A percentile compares a stretch with the other conserved stretches of the same genome.
phyloP scores from a whole-genome alignment of 1,140 invertebrate genomes.

The Drosophila aff. region DNA sequence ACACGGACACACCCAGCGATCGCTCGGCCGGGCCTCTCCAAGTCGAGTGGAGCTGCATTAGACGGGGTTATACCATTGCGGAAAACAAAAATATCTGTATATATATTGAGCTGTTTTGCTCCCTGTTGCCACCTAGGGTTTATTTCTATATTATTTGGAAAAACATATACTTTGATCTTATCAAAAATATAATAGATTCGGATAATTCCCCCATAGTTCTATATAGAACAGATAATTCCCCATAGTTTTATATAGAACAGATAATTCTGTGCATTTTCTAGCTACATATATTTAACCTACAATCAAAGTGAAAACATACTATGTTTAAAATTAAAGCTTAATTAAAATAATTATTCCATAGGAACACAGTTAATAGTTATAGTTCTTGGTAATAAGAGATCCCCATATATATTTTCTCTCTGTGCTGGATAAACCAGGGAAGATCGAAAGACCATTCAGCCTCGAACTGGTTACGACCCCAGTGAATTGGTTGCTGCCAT shows the following conservation, averaged over 20 bases:
- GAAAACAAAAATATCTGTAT: conserved; percentile 3
- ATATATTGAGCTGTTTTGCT: conserved; percentile 1
- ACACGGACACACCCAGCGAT: conserved; percentile 41
- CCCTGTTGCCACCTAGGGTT: conserved; percentile 11
- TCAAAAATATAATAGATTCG: conserved; percentile 4
- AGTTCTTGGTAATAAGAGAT: too few relatives aligned
- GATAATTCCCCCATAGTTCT: not conserved
- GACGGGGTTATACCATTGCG: conserved; percentile 21
- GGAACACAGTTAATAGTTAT: not conserved
- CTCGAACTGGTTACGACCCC: conserved; percentile 58
- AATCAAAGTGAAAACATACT: too few relatives aligned
- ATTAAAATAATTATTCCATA: not conserved
- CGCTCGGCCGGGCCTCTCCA: conserved; percentile 34
- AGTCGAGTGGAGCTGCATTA: conserved; percentile 47
- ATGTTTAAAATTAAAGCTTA: not conserved
- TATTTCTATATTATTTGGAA: not conserved
- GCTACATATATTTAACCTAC: not conserved
- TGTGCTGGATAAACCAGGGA: conserved; percentile 11
- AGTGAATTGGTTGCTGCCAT: conserved; percentile 57
- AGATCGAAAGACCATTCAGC: conserved; percentile 25
- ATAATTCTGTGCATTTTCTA: not conserved
- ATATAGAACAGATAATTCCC: not conserved
- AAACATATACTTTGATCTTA: conserved; percentile 18
- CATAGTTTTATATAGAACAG: not conserved
- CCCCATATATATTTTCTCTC: not conserved